Percentiles rank a stretch among this genome's conserved stretches.
phyloP scores from a whole-genome alignment of 1,140 invertebrate species.

The Phenacoccus solenopsis region DNA sequence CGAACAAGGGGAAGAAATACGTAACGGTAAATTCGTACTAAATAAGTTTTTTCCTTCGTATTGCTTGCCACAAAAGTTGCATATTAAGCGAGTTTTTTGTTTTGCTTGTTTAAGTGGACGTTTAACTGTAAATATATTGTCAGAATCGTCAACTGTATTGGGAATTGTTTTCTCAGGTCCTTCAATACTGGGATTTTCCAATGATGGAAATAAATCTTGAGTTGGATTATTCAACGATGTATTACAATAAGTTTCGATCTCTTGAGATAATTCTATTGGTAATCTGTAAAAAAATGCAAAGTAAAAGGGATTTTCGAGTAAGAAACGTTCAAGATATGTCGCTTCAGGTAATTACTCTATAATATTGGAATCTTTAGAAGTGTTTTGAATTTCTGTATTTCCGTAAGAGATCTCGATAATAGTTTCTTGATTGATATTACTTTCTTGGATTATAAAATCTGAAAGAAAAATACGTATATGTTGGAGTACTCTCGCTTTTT shows the following conservation, averaged over 20 bases:
- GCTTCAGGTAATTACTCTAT: not conserved
- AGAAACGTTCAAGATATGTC: not conserved
- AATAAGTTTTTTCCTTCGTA: not conserved
- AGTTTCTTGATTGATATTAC: not conserved
- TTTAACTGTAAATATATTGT: not conserved
- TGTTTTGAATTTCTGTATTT: not conserved
- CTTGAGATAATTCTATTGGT: not conserved
- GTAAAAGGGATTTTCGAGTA: not conserved
- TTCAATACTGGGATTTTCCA: not conserved
- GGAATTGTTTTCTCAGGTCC: not conserved
- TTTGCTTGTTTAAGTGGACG: not conserved
- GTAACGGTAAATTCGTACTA: not conserved
- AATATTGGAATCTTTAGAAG: not conserved
- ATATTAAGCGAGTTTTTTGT: not conserved
- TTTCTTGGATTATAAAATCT: slow-evolving; percentile 1
- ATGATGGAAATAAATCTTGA: not conserved
- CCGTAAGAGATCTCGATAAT: not conserved
- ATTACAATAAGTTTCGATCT: not conserved
- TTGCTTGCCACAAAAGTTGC: not conserved
- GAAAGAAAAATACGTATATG: not conserved
- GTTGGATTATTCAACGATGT: not conserved
- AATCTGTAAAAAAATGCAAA: not conserved
- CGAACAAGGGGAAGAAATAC: not conserved
- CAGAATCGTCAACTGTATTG: not conserved
- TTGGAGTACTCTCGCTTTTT: not conserved